Conservation (phyloP, 2,113 vertebrate species). For the Andinoacara biseriatus region DNA sequence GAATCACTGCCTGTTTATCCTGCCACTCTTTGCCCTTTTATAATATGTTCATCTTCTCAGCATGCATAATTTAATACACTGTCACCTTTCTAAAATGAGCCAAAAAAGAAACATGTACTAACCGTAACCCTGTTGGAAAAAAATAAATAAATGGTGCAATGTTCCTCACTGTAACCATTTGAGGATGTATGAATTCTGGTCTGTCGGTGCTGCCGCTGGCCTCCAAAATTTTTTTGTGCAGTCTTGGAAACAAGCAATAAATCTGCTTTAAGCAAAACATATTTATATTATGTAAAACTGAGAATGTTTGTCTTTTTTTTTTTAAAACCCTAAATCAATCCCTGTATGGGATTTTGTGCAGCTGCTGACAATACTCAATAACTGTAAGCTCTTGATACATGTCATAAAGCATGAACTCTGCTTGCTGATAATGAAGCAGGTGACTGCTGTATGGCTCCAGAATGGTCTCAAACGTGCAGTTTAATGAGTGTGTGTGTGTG, state of each 20-base stretch:
- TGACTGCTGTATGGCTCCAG: constrained; percentile 81
- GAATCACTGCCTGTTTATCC: constrained; percentile 45
- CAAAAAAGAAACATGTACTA: constrained; percentile 22
- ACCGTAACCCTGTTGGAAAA: constrained; percentile 33
- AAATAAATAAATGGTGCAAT: not conserved
- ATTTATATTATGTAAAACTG: constrained; percentile 24
- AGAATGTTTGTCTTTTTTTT: constrained; percentile 3
- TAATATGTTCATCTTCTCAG: constrained; percentile 33
- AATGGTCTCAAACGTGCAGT: constrained; percentile 84
- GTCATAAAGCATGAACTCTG: constrained; percentile 82
- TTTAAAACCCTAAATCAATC: constrained; percentile 13
- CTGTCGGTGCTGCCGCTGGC: not conserved
- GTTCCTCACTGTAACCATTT: not conserved
- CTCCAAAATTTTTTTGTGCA: constrained; percentile 4
- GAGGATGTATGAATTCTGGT: not conserved
- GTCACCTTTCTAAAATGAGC: constrained; percentile 36
- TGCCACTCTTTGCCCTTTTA: constrained; percentile 51
- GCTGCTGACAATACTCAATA: constrained; percentile 69
- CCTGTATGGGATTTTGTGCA: constrained; percentile 48
- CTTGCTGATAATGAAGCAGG: constrained; percentile 90
- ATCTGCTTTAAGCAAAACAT: not conserved
- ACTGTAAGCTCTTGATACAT: constrained; percentile 81
- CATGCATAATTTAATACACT: constrained; percentile 55
- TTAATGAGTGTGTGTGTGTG: constrained; percentile 79
- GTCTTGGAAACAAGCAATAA: constrained; percentile 9